Percentiles rank a stretch among this genome's conserved stretches.
Evolutionary conservation across 2,113 vertebrate species (phyloP).

Genomic region (Polypterus bichir): DNA sequence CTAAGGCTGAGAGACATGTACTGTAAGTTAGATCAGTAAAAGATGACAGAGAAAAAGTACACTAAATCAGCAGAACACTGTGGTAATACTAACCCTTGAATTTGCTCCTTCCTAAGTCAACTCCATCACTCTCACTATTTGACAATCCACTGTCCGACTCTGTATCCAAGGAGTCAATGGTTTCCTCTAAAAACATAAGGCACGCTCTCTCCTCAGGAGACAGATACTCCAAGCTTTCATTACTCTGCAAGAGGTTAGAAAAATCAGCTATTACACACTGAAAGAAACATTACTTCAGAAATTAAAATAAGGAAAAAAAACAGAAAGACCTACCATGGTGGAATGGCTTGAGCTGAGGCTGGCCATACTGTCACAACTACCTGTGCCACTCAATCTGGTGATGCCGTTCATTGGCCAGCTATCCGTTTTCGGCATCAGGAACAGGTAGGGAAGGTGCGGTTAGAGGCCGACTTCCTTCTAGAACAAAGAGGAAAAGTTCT

Average conservation of each 20-base stretch:
- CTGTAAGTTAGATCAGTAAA: not conserved
- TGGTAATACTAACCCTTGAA: conserved; percentile 27
- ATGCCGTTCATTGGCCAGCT: conserved; percentile 51
- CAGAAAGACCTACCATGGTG: conserved; percentile 52
- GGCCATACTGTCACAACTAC: conserved; percentile 67
- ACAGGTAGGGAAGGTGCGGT: conserved; percentile 19
- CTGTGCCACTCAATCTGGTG: conserved; percentile 40
- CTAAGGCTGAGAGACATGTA: not conserved
- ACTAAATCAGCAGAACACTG: not conserved
- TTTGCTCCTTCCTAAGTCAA: conserved; percentile 30
- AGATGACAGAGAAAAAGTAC: not conserved
- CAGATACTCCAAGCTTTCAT: conserved; percentile 68
- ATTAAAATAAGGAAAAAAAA: not conserved
- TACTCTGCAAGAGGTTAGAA: conserved; percentile 45
- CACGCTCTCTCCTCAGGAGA: conserved; percentile 85
- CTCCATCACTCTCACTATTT: conserved; percentile 38
- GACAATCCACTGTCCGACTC: conserved; percentile 68
- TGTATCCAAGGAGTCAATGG: conserved; percentile 73
- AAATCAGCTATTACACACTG: not conserved
- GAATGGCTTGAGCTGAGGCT: conserved; percentile 55
- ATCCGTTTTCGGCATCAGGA: conserved; percentile 66
- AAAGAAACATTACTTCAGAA: not conserved
- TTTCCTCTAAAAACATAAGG: conserved; percentile 83
- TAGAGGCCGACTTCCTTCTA: not conserved
- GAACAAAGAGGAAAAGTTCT: too few species aligned